Conservation (phyloP, 2,113 vertebrate species). For the Naja naja region DNA sequence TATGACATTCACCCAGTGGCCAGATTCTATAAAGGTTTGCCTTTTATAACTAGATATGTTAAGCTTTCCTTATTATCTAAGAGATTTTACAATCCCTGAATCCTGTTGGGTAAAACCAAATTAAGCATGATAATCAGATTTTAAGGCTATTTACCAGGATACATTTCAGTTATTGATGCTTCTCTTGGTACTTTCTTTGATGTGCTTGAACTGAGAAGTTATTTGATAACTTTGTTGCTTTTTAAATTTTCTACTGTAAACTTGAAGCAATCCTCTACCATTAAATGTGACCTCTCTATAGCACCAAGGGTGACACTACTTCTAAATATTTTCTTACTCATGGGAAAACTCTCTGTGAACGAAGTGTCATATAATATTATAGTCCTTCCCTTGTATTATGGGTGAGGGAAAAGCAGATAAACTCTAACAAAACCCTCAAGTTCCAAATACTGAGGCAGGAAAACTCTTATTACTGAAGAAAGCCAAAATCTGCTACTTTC, state of each 20-base stretch:
- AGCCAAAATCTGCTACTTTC: neutral
- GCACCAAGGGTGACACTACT: neutral
- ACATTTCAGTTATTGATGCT: neutral
- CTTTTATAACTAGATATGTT: neutral
- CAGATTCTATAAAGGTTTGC: neutral
- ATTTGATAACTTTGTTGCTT: neutral
- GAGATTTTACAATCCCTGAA: neutral
- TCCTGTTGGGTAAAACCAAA: neutral
- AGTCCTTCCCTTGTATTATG: neutral
- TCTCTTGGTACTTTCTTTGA: neutral
- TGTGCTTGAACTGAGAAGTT: neutral
- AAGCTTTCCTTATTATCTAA: neutral
- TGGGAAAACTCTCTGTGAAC: neutral
- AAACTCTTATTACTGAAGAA: neutral
- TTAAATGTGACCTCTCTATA: neutral
- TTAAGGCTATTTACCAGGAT: neutral
- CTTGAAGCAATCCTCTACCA: neutral
- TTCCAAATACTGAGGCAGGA: neutral
- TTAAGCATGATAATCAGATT: neutral
- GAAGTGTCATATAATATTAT: neutral
- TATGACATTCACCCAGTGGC: neutral
- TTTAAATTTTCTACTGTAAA: neutral
- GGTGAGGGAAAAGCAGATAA: neutral
- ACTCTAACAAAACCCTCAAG: neutral
- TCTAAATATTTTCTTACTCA: neutral